Base-by-base conservation (phyloP, 53 echinoderm and acorn worm species). In the Luidia sarsii region DNA sequence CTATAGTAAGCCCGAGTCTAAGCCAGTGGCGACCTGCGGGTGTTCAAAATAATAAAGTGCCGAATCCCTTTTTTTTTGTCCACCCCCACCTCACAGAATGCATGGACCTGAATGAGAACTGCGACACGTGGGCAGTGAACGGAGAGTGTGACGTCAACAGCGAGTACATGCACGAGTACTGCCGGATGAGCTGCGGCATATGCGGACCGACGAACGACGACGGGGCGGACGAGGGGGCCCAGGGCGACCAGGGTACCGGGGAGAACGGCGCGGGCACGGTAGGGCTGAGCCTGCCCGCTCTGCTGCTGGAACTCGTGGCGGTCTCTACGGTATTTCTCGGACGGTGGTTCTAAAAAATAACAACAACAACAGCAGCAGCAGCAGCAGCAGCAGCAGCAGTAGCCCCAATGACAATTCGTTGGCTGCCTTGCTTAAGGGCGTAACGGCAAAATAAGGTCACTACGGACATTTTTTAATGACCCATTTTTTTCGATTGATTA, bases 101-200 rank as follows among this genome's bases (percentile, higher is more conserved):
- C 50, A 45, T 30, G 22, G 88, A 88, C 54, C 67, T 43, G 16
- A 83, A 88, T 38, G 77, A 75, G 31, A 75, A 83, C 37, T 88
- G 88, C 35, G 82, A 73, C 48, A 38, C 65, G 39, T 77, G 82
- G 88, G 88, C 88, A 2, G 36, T 33, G 1, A 88, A 75, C 75
- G 88, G 83, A 3, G 88, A 88, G 43, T 88, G 88, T 49, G 53
- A 23, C 7, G 66, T 83, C 45, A 88, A 88, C 48, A 48, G 67
- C 0, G 39, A 39, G 6, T 88, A 83, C 60, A 88, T 88, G 88
- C 57, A 54, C 23, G 67, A 67, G 50, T 48, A 65, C 55, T 88
- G 88, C 37, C 53, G 23, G 33, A 48, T 46, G 67, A 88, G 88
- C 39, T 88, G 88, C 30, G 83, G 67, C 20, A 23, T 88, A 28